Conservation (phyloP, 2,113 vertebrate genomes). For the Ginglymostoma cirratum region DNA sequence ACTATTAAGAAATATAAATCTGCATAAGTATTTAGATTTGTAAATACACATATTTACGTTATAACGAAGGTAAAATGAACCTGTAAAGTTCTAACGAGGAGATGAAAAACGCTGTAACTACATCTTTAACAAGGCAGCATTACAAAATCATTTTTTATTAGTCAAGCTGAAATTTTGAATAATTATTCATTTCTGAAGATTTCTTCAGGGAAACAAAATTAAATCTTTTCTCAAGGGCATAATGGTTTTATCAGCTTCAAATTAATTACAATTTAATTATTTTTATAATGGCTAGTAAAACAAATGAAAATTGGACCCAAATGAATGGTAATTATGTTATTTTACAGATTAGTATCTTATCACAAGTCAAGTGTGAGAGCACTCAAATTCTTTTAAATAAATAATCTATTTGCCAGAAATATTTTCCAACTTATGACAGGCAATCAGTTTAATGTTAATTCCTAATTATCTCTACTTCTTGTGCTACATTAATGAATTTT, state of each 20-base stretch:
- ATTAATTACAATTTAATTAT: constrained; percentile 32
- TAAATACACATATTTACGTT: not conserved
- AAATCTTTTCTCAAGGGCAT: constrained; percentile 28
- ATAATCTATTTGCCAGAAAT: constrained; percentile 24
- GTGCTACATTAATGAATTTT: not conserved
- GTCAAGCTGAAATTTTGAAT: constrained; percentile 30
- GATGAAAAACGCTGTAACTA: not conserved
- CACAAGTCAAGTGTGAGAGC: constrained; percentile 6
- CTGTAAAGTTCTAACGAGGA: not conserved
- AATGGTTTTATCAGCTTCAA: constrained; percentile 32
- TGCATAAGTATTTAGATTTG: not conserved
- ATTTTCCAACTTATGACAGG: constrained; percentile 14
- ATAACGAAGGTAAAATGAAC: not conserved
- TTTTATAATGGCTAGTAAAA: constrained; percentile 33
- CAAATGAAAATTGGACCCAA: constrained; percentile 31
- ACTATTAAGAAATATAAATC: not conserved
- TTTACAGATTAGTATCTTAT: constrained; percentile 26
- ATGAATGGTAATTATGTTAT: constrained; percentile 34
- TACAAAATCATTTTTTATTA: constrained; percentile 3
- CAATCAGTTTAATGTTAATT: constrained; percentile 17
- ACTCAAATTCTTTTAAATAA: constrained; percentile 32
- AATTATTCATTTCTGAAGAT: constrained; percentile 27
- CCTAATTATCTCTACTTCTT: not conserved
- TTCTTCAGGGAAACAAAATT: constrained; percentile 25
- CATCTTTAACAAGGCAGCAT: constrained; percentile 1